Base-by-base conservation (phyloP, 2,888 invertebrate species). In the Metalampra italica region DNA sequence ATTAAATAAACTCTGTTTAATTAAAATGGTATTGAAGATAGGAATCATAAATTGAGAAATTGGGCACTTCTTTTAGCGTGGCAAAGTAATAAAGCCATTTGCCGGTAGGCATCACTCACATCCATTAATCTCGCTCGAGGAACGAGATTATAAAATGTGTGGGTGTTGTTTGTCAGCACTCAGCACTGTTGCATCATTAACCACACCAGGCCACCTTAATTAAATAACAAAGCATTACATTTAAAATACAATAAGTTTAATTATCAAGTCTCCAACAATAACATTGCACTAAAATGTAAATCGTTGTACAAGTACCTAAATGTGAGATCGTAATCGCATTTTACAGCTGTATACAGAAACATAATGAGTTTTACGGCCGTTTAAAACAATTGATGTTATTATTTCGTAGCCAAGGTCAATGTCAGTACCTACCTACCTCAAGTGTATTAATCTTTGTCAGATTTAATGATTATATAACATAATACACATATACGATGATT, bases 381-480 rank as follows among this genome's bases (percentile, higher is more conserved):
- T 72, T 68, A 55, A 63, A 76, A 79, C 73, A 73, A 78, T 78
- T 70, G 74, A 70, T 68, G 59, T 66, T 69, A 68, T 67, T 51
- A 64, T 59, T 63, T 61, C 51, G 51, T 61, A 52, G 53, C 52
- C 71, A 68, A 70, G 71, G 70, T 58, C 67, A 62, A 60, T 54
- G 45, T 45, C 49, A 53, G 55, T 55, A n/a, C 11, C 8, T n/a
- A n/a, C 13, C 5, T 13, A 29, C 56, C 46, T 56, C 46, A 50
- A 47, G 46, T 54, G 49, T 55, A 63, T 66, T 60, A 59, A 61
- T 64, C 59, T 47, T 56, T 58, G 60, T 64, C 64, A 54, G 53
- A n/a, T 22, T 22, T 22, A 22, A 37, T 43, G 9, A 9, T 56
- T 55, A 55, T 47, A 56, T 54, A 53, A 49, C 49, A 56, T 54